Evolutionary conservation across 1,140 invertebrate genomes (phyloP).

Genomic region (Acyrthosiphon pisum): DNA sequence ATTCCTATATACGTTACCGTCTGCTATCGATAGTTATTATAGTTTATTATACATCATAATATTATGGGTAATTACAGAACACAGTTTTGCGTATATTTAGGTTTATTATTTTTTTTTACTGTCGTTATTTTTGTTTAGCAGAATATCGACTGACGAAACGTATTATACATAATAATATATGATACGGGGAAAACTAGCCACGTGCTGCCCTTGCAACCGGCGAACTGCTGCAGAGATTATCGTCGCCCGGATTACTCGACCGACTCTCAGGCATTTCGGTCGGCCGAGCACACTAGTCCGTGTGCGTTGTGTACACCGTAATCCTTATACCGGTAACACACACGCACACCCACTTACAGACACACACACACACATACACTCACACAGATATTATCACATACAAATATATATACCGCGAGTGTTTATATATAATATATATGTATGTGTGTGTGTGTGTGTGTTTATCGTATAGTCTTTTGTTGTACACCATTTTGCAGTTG

Average conservation of each 20-base stretch:
- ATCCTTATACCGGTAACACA: slow-evolving; percentile 20
- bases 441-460: neutral
- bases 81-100: too few species aligned
- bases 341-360: neutral
- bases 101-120: neutral
- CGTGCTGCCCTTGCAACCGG: neutral
- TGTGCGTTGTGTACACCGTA: neutral
- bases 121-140: neutral
- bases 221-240: slow-evolving; percentile 21
- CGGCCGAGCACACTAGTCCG: slow-evolving; percentile 32
- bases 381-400: neutral
- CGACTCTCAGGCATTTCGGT: slow-evolving; percentile 17
- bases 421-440: neutral
- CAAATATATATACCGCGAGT: neutral
- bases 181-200: neutral
- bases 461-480: neutral
- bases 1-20: too few species aligned
- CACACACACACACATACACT: neutral
- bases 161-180: neutral
- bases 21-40: too few species aligned
- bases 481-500: neutral
- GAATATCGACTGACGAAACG: neutral
- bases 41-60: too few species aligned
- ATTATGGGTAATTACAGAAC: too few species aligned
- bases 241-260: slow-evolving; percentile 19